These are phyloP conservation scores for Amphimallon solstitiale DNA, from an alignment of 2,888 invertebrate species.

Conservation along the genomic window DNA sequence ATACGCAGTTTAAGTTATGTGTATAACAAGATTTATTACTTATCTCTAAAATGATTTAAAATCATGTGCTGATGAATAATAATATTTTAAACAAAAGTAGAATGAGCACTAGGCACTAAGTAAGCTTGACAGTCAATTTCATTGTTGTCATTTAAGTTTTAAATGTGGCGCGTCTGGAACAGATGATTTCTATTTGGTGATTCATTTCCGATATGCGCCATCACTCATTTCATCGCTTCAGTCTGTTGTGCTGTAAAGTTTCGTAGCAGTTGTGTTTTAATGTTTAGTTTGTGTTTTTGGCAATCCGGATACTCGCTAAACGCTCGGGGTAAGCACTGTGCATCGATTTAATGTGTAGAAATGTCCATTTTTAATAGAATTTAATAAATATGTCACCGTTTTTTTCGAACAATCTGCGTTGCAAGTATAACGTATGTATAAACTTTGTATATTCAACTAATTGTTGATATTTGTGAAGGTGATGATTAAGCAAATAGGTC, in stretches of 20 bases:
- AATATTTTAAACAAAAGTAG: too few relatives aligned
- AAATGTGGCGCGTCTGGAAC: slow-evolving; percentile 44
- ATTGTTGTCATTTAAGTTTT: slow-evolving; percentile 19
- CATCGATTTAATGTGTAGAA: slow-evolving; percentile 8
- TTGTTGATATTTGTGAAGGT: slow-evolving; percentile 32
- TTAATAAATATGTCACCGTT: slow-evolving; percentile 33
- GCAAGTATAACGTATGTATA: slow-evolving; percentile 16
- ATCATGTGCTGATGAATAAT: too few relatives aligned
- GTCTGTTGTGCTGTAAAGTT: slow-evolving; percentile 45
- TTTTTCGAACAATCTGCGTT: slow-evolving; percentile 23
- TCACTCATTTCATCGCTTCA: slow-evolving; percentile 47
- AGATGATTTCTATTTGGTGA: slow-evolving; percentile 49
- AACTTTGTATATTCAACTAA: slow-evolving; percentile 5
- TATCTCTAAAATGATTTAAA: too few relatives aligned
- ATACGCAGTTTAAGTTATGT: too few relatives aligned
- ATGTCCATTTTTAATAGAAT: slow-evolving; percentile 2
- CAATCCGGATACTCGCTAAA: slow-evolving; percentile 32
- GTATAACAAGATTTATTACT: too few relatives aligned
- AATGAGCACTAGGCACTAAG: neutral
- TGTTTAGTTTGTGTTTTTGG: slow-evolving; percentile 43
- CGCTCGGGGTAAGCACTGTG: slow-evolving; percentile 34
- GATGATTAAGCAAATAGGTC: slow-evolving; percentile 35
- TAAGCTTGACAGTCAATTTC: neutral
- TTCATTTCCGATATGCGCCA: slow-evolving; percentile 49
- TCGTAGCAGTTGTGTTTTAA: slow-evolving; percentile 46